Evolutionary conservation across 2,797 vertebrate species (phyloP), one percentile per base, ranked within the genome.

Genomic region (Pangasius krempfi): DNA sequence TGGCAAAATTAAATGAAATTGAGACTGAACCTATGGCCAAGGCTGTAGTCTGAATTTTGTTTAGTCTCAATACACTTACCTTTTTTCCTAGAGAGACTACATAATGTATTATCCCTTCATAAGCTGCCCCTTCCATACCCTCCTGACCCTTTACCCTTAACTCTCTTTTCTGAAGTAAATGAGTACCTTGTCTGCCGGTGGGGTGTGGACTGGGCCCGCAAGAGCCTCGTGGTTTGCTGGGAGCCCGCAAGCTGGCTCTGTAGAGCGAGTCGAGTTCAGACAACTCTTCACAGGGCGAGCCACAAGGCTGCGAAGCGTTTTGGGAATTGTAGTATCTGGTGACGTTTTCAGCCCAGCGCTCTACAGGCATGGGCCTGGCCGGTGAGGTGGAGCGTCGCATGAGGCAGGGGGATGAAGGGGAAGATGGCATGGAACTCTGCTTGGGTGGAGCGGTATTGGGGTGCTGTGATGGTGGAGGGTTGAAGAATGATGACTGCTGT

Each of bases 241-340:
- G 96, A 93, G 96, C 96, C 93, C 96, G 96, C 92, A 99, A 95
- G 94, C 98, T 99, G 92, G 96, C 96, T 94, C 97, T 97, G 95
- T 98, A 99, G 88, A 99, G 96, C 47, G 96, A 97, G 90, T 99
- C 97, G 94, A 99, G 95, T 95, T 99, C 98, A 16, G 97, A 98
- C 86, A 96, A 92, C 93, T 98, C 97, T 93, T 97, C 96, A 18
- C 94, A 93, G 27, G 95, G 95, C 82, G 92, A 93, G 44, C 0
- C 44, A 9, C 40, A 85, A 30, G n/a, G 84, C 76, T 90, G 95
- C 75, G 92, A 66, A 92, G 95, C 91, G 92, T 92, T 93, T 90
- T 96, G 96, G 94, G 96, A 95, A 93, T 94, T 95, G 93, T 97
- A 97, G 95, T 97, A 96, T 90, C 95, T 96, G 94, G 94, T 97